Evolutionary conservation across 2,797 vertebrate species (phyloP), one percentile per base, ranked within the genome.

Genomic region (Lepilemur septentrionalis): DNA sequence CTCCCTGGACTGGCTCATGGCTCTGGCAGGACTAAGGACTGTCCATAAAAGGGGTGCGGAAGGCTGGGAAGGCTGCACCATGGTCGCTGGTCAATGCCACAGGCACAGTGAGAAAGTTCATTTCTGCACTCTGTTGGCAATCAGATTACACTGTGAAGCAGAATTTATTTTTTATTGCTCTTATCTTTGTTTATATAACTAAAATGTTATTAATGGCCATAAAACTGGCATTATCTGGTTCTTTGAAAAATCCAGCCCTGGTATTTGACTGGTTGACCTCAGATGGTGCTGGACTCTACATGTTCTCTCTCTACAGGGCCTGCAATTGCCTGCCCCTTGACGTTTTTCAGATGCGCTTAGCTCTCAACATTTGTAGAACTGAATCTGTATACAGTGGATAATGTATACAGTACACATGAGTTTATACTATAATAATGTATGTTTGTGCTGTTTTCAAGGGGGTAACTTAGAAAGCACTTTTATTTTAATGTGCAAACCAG

Each of bases 141-240:
- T 88, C 92, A 76, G 69, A 96, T 80, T 84, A 93, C 35, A 35
- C 79, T 61, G 30, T 4, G 94, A 97, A 97, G 95, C 95, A 96
- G 97, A 96, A 98, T 98, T 97, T 97, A 96, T 96, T 98, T 97
- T 98, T 98, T 98, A 98, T 97, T 97, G 97, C 97, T 98, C 97
- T 98, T 98, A 98, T 98, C 98, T 98, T 97, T 97, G 97, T 97
- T 98, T 98, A 97, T 97, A 97, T 97, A 98, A 98, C 97, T 98
- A 96, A 98, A 98, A 98, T 25, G 96, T 98, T 98, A 98, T 98
- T 98, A 98, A 98, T 98, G 96, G 97, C 97, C 98, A 98, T 98
- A 98, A 98, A 98, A 98, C 41, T 72, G 72, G 89, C 86, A 96
- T 98, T 98, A 98, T 98, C 98, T 98, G 95, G 85, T 96, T 97